These are phyloP conservation scores for Loriculus beryllinus DNA, from an alignment of 2,797 vertebrate genomes.

Conservation along the genomic window DNA sequence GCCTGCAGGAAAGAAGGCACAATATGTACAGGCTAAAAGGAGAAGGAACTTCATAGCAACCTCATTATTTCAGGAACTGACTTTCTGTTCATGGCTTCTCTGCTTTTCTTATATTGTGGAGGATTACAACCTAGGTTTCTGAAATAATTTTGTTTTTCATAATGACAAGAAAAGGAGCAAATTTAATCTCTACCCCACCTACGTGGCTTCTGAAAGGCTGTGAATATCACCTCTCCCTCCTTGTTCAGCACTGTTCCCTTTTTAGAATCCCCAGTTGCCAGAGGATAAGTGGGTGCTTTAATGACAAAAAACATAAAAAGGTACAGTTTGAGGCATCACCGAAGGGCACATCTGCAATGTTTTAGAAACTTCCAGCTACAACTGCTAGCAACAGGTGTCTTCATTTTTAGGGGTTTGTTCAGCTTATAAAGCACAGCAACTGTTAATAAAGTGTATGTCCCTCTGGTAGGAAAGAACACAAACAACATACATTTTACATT, in stretches of 20 bases:
- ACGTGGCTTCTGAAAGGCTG: rapidly evolving
- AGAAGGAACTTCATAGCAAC: not conserved
- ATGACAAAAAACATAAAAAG: not conserved
- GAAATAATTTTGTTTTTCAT: not conserved
- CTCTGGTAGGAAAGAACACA: not conserved
- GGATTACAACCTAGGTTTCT: not conserved
- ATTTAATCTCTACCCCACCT: not conserved
- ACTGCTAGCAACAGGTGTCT: not conserved
- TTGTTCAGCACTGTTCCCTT: not conserved
- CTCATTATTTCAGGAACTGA: not conserved
- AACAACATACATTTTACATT: not conserved
- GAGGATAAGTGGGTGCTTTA: not conserved
- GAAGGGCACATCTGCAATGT: not conserved
- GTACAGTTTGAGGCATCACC: not conserved
- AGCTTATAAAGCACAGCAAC: not conserved
- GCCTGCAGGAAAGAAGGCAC: not conserved
- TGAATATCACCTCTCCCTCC: not conserved
- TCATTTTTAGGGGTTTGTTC: slow-evolving; percentile 14
- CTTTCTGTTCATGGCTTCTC: not conserved
- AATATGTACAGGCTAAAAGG: rapidly evolving
- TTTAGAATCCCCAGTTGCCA: not conserved
- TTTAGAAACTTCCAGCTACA: slow-evolving; percentile 21
- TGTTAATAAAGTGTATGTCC: not conserved
- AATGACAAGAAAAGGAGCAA: not conserved
- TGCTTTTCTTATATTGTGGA: not conserved